Evolutionary conservation across 2,113 vertebrate genomes (phyloP), one percentile per base, ranked within the genome.

Genomic region (Ageneiosus marmoratus): DNA sequence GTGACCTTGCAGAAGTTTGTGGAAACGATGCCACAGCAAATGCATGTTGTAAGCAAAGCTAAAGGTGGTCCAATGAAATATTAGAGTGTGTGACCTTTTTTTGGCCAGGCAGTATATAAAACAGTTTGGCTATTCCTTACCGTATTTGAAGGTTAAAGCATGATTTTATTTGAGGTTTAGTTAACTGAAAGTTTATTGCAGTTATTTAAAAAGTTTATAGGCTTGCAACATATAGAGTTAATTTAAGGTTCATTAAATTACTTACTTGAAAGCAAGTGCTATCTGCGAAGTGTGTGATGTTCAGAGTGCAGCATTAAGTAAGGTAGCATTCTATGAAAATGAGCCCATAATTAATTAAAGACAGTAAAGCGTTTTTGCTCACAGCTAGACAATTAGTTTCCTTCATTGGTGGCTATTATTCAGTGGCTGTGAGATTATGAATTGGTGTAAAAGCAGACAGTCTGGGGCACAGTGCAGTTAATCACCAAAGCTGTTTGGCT

Each of bases 361-460:
- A 70, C 51, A 82, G 73, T 63, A 75, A 50, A 75, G 32, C 29
- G n/a, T 78, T 58, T 63, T 67, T 44, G 53, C 62, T 62, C 77
- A 79, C 76, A 84, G 77, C 67, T 60, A 70, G 83, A 79, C 65
- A 65, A 79, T 84, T 84, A 73, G 72, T 79, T 84, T 84, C 32
- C 55, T 73, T 73, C 76, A 84, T 62, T 79, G 76, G 53, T 73
- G 76, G 65, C 29, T 44, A 84, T 58, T 79, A 77, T 84, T 79
- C 65, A 84, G 65, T 73, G 55, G 37, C 65, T 62, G 67, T 41
- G 65, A 73, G 76, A 79, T 79, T 84, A 79, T 84, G 55, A 77
- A 79, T 79, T n/a, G 76, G 37, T 83, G 82, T 67, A 77, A 29
- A 84, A 70, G 63, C 76, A 84, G 63, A 56, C 55, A 73, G 83